Conservation (phyloP, 2,797 vertebrate species). For the Gambusia yucatana region DNA sequence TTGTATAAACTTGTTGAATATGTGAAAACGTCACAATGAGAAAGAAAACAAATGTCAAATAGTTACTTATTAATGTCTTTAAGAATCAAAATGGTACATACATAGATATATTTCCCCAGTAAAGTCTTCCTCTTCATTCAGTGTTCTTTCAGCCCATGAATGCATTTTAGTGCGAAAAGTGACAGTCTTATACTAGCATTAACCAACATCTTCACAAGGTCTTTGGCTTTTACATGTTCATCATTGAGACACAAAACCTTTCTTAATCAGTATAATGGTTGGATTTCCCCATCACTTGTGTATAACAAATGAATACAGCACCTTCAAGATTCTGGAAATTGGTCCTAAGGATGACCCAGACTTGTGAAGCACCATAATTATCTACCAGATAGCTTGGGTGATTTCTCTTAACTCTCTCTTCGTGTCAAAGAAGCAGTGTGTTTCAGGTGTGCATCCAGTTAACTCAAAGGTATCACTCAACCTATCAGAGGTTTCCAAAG, state of each 20-base stretch:
- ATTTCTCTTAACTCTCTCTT: too few relatives aligned
- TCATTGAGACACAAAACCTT: not conserved
- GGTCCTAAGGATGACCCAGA: too few relatives aligned
- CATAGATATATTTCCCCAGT: not conserved
- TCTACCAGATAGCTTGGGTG: too few relatives aligned
- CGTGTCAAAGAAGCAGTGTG: too few relatives aligned
- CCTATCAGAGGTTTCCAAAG: not conserved
- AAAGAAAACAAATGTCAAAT: not conserved
- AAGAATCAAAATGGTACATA: not conserved
- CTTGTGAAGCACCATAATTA: too few relatives aligned
- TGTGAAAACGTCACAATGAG: not conserved
- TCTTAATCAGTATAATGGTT: not conserved
- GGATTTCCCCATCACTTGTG: not conserved
- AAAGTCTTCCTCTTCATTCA: not conserved
- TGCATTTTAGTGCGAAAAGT: not conserved
- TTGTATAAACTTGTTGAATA: not conserved
- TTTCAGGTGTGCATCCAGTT: too few relatives aligned
- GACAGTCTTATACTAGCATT: not conserved
- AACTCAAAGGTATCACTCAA: not conserved
- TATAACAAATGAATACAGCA: not conserved
- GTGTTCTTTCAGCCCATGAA: not conserved
- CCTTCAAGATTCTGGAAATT: not conserved
- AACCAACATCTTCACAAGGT: not conserved
- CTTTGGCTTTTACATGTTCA: not conserved
- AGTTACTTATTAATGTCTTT: not conserved